Conservation (phyloP, 2,113 vertebrate species). For the Grammomys surdaster region DNA sequence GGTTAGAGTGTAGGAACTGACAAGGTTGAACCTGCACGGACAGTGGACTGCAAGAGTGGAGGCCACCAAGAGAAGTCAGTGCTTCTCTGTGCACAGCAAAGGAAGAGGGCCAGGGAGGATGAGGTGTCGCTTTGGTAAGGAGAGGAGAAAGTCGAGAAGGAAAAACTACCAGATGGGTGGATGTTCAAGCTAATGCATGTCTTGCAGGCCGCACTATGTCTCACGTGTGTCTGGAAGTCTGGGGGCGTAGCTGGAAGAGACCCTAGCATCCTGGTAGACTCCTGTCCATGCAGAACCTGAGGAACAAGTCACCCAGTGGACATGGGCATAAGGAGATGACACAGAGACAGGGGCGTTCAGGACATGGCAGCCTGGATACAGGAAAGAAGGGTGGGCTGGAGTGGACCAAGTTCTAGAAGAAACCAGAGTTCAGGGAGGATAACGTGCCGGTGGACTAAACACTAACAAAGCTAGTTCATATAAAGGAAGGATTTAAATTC, state of each 20-base stretch:
- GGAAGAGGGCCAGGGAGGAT: neutral
- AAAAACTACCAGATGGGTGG: neutral
- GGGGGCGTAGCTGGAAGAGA: neutral
- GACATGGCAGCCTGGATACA: neutral
- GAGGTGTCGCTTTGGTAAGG: neutral
- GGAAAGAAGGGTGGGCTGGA: neutral
- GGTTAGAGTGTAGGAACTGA: neutral
- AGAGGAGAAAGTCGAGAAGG: neutral
- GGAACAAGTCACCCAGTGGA: neutral
- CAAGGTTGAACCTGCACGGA: neutral
- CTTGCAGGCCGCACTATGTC: neutral
- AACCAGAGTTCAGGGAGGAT: neutral
- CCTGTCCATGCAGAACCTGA: neutral
- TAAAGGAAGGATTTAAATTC: neutral
- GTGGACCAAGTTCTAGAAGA: neutral
- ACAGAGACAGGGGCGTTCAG: neutral
- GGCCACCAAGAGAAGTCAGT: neutral
- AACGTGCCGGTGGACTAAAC: neutral
- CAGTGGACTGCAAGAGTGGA: neutral
- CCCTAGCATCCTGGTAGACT: neutral
- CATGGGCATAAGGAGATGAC: neutral
- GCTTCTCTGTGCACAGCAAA: neutral
- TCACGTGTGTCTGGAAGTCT: neutral
- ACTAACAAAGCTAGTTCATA: neutral
- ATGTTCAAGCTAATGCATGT: slow-evolving; percentile 24